Percentiles rank a stretch among this genome's conserved stretches.
phyloP scores from a whole-genome alignment of 1,140 invertebrate genomes.

The Drosophila mauritiana region DNA sequence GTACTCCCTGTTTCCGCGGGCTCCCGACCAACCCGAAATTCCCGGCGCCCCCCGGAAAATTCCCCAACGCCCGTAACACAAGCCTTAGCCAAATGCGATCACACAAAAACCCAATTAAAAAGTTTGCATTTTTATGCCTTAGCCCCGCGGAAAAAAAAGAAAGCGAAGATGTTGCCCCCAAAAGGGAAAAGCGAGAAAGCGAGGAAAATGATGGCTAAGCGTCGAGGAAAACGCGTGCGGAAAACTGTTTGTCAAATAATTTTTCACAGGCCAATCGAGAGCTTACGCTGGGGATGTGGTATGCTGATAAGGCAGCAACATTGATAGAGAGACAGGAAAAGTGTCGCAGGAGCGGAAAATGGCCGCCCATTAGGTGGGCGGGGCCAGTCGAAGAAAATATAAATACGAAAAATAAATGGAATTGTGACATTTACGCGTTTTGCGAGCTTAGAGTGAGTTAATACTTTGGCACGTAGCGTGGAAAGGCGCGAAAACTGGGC shows the following conservation, averaged over 20 bases:
- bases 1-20: background rate
- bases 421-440: constrained; percentile 81
- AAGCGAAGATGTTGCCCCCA: constrained; percentile 32
- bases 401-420: constrained; percentile 80
- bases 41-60: constrained; percentile 12
- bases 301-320: constrained; percentile 38
- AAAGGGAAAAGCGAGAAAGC: background rate
- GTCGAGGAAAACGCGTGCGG: constrained; percentile 57
- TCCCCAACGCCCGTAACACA: constrained; percentile 12
- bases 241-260: constrained; percentile 83
- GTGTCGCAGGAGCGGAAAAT: constrained; percentile 37
- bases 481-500: constrained; percentile 9
- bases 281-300: constrained; percentile 30
- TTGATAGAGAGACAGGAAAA: constrained; percentile 38
- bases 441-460: constrained; percentile 79
- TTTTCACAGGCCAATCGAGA: constrained; percentile 61
- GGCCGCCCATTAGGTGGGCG: constrained; percentile 33
- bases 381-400: constrained; percentile 71
- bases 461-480: constrained; percentile 73
- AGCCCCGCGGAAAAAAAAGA: constrained; percentile 29
- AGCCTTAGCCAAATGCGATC: constrained; percentile 63
- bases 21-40: background rate
- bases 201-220: background rate
- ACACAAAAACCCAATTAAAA: constrained; percentile 81
- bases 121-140: constrained; percentile 79